Evolutionary conservation across 2,888 invertebrate species (phyloP), one percentile per base, ranked within the genome.

Genomic region (Pemphredon lugubris): DNA sequence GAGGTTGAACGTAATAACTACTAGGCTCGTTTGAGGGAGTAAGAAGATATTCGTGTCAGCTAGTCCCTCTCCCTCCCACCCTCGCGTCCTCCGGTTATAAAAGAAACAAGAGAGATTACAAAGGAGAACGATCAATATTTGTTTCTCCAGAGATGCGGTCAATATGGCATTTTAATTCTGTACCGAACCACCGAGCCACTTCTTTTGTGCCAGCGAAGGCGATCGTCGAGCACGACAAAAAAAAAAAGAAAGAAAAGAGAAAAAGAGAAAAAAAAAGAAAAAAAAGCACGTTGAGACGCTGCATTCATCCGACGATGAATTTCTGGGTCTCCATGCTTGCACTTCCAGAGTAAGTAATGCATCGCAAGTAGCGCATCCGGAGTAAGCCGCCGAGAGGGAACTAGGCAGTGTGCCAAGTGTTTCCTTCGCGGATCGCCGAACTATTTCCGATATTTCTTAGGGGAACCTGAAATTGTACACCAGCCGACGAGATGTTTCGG

Each of bases 361-460:
- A 70, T 71, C 64, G 67, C 61, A 72, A 80, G 70, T 68, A 74
- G 77, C 67, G 57, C 73, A 67, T 64, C 59, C 51, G 40, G 54
- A 55, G 69, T 39, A 73, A 73, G 73, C 69, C 55, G 61, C 64
- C 69, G 61, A 61, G 68, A 60, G 66, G 59, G 63, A 68, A 61
- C 42, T 55, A 54, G 77, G 73, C 80, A 75, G 18, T 23, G 45
- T 73, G 77, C 70, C 81, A 77, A 79, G 63, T 80, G 67, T 61
- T 80, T 77, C 60, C 73, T 79, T 80, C 70, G 60, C 64, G 61
- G 67, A 75, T 77, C 74, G 70, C 58, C 42, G 58, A 81, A 78
- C 73, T 80, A 71, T 75, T 81, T 73, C 42, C 71, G 71, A 81
- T 79, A 77, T 78, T 80, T 80, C 81, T 80, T 75, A 80, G 67